These are phyloP conservation scores for Plebejus anna DNA, from an alignment of 2,888 invertebrate genomes.

Conservation along the genomic window DNA sequence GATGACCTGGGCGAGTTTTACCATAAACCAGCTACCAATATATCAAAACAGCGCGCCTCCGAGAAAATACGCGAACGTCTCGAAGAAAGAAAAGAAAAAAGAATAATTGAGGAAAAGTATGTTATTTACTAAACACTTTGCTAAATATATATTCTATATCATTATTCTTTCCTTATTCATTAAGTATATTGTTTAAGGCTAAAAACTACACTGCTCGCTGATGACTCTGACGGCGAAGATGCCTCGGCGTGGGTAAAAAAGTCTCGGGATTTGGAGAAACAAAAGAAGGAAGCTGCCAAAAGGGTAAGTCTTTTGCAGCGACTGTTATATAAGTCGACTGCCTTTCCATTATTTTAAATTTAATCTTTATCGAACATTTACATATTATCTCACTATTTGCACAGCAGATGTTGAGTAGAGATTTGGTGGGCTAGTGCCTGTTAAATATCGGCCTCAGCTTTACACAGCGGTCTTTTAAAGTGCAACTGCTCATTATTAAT, in stretches of 20 bases:
- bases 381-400: too few species aligned
- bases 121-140: conserved; percentile 30
- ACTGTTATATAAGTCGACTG: too few species aligned
- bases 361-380: too few species aligned
- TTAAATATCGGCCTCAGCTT: too few species aligned
- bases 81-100: conserved; percentile 87
- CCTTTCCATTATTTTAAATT: too few species aligned
- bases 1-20: conserved; percentile 89
- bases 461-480: too few species aligned
- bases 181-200: conserved; percentile 45
- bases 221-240: conserved; percentile 87
- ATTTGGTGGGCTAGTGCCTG: too few species aligned
- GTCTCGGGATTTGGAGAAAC: conserved; percentile 86
- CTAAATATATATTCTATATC: background rate
- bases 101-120: conserved; percentile 85
- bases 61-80: conserved; percentile 92
- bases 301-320: conserved; percentile 71
- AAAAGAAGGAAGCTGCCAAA: conserved; percentile 91
- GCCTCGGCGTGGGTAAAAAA: conserved; percentile 90
- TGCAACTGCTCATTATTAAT: too few species aligned
- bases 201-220: conserved; percentile 74
- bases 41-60: conserved; percentile 84
- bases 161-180: background rate
- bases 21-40: conserved; percentile 90
- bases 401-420: background rate